phyloP scores from a whole-genome alignment of 2,113 vertebrate genomes.

The Ophiodon elongatus region DNA sequence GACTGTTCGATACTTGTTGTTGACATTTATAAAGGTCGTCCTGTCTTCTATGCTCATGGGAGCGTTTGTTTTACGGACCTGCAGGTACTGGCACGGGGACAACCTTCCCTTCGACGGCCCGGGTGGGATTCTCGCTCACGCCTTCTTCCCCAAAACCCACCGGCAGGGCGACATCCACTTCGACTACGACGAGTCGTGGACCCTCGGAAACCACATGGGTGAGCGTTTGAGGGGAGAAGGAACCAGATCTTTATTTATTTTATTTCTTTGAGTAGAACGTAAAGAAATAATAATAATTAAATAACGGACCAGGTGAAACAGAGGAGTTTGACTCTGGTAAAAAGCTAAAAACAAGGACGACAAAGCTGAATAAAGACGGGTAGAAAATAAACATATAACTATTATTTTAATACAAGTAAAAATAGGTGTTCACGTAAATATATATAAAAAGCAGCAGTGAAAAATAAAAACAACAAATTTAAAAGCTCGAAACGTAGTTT shows the following conservation, averaged over 20 bases:
- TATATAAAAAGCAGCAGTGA: too few species aligned
- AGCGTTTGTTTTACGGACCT: conserved; percentile 36
- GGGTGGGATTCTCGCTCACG: conserved; percentile 94
- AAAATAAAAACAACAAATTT: too few species aligned
- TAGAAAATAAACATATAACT: too few species aligned
- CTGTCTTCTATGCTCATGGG: neutral
- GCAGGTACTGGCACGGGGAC: conserved; percentile 95
- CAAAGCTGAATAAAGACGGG: too few species aligned
- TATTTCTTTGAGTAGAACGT: neutral
- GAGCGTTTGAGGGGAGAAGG: conserved; percentile 39
- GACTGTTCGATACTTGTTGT: too few species aligned
- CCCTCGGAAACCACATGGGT: conserved; percentile 92
- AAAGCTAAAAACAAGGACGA: too few species aligned
- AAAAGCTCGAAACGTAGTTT: too few species aligned
- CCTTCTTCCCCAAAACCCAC: conserved; percentile 94
- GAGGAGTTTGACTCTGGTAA: too few species aligned
- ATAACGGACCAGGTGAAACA: neutral
- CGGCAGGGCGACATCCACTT: conserved; percentile 94
- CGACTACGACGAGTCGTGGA: conserved; percentile 96
- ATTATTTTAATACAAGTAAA: too few species aligned
- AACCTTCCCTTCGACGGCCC: conserved; percentile 94
- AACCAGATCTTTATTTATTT: too few species aligned
- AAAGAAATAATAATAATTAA: neutral
- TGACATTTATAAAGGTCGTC: conserved; percentile 14
- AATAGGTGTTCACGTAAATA: too few species aligned